These are phyloP conservation scores for Amphilophus citrinellus DNA, from an alignment of 2,113 vertebrate genomes.

Conservation along the genomic window DNA sequence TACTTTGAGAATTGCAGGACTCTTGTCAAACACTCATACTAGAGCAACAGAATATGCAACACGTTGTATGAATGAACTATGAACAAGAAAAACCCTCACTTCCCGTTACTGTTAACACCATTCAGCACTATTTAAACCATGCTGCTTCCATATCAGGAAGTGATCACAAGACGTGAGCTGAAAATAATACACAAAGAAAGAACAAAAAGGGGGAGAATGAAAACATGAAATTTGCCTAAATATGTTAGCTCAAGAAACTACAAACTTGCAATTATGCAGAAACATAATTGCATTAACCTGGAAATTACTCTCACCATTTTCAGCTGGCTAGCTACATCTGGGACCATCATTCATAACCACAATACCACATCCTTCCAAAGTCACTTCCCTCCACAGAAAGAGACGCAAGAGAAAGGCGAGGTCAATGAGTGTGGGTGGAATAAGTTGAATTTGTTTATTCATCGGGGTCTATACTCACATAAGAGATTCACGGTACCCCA, in stretches of 20 bases:
- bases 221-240: background rate
- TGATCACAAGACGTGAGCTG: slow-evolving; percentile 17
- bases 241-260: background rate
- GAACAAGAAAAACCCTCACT: slow-evolving; percentile 21
- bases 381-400: slow-evolving; percentile 16
- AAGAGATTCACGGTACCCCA: background rate
- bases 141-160: slow-evolving; percentile 28
- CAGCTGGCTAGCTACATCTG: background rate
- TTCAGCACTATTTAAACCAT: slow-evolving; percentile 39
- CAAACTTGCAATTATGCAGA: background rate
- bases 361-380: slow-evolving; percentile 60
- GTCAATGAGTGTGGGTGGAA: background rate
- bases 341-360: slow-evolving; percentile 29
- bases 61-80: slow-evolving; percentile 47
- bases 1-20: background rate
- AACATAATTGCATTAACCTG: slow-evolving; percentile 5
- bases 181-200: background rate
- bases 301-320: slow-evolving; percentile 24
- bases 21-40: background rate
- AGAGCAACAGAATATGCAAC: background rate
- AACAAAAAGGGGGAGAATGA: background rate
- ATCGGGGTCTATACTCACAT: background rate
- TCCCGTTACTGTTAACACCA: slow-evolving; percentile 43
- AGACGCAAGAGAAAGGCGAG: background rate
- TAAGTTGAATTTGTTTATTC: background rate